phyloP scores from a whole-genome alignment of 2,888 invertebrate genomes.

The Arctia plantaginis region DNA sequence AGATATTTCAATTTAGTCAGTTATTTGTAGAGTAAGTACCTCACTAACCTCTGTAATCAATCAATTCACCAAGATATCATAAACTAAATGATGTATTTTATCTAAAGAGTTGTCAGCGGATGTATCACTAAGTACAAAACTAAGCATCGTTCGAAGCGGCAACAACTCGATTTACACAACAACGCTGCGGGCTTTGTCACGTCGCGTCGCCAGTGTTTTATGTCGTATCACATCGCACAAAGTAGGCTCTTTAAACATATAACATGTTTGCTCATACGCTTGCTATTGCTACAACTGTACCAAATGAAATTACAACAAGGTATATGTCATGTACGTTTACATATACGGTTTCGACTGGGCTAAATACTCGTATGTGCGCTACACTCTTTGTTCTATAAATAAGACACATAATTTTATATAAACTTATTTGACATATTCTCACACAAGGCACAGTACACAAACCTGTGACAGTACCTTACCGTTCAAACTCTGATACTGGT shows the following conservation, averaged over 20 bases:
- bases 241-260: conserved; percentile 2
- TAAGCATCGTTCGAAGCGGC: not conserved
- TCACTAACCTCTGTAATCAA: too few species aligned
- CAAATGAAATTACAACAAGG: not conserved
- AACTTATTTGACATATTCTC: too few species aligned
- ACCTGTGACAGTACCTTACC: too few species aligned
- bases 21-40: too few species aligned
- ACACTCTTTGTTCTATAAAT: not conserved
- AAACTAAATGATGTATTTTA: not conserved
- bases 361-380: not conserved
- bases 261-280: not conserved
- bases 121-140: conserved; percentile 5
- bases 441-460: not conserved
- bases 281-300: not conserved
- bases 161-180: conserved; percentile 7
- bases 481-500: too few species aligned
- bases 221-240: conserved; percentile 8
- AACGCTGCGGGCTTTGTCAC: not conserved
- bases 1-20: too few species aligned
- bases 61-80: not conserved
- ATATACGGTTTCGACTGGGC: too few species aligned
- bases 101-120: not conserved
- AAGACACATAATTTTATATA: not conserved
- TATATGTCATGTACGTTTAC: not conserved
- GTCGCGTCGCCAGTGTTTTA: conserved; percentile 1